These are phyloP conservation scores for Epicauta chinensis DNA, from an alignment of 1,140 invertebrate genomes.

Conservation along the genomic window DNA sequence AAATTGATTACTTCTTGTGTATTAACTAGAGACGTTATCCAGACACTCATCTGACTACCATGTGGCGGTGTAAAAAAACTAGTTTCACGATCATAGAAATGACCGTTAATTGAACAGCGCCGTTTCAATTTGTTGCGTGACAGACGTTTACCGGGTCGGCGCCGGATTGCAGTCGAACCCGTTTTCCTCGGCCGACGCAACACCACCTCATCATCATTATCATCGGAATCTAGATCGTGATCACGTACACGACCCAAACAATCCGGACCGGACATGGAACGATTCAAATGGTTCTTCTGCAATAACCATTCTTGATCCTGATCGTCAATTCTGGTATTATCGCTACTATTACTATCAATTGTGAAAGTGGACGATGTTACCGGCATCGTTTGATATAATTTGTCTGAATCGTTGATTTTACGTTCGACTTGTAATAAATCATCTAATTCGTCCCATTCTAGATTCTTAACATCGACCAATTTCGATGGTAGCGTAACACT, in stretches of 20 bases:
- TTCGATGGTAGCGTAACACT: conserved; percentile 61
- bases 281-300: conserved; percentile 45
- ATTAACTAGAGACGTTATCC: conserved; percentile 74
- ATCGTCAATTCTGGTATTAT: conserved; percentile 21
- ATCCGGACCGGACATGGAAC: conserved; percentile 64
- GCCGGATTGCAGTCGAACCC: conserved; percentile 62
- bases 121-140: conserved; percentile 64
- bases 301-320: conserved; percentile 29
- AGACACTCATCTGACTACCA: conserved; percentile 80
- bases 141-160: conserved; percentile 60
- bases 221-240: conserved; percentile 35
- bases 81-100: conserved; percentile 83
- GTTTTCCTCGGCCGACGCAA: conserved; percentile 44
- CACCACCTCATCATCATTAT: conserved; percentile 34
- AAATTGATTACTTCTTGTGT: conserved; percentile 78
- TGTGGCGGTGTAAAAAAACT: conserved; percentile 81
- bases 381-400: conserved; percentile 68
- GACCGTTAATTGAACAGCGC: conserved; percentile 81
- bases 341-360: conserved; percentile 11
- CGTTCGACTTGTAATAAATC: conserved; percentile 63
- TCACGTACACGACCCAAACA: conserved; percentile 47
- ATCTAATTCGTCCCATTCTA: conserved; percentile 65
- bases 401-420: conserved; percentile 57
- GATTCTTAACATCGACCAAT: conserved; percentile 54
- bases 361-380: too few species aligned